These are phyloP conservation scores for Pagrus major DNA, from an alignment of 2,113 vertebrate species.

Conservation along the genomic window DNA sequence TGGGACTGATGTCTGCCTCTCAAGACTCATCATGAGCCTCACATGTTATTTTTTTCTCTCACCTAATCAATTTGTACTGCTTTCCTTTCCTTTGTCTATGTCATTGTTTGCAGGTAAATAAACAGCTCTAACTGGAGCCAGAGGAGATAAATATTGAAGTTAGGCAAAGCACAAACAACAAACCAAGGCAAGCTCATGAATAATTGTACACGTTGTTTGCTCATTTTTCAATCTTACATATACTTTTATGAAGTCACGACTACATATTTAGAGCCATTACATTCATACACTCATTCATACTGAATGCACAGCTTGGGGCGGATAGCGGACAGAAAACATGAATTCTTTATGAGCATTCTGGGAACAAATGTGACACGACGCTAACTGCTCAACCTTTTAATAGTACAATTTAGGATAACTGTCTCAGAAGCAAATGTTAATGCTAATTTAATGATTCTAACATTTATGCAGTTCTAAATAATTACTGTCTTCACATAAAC, in stretches of 20 bases:
- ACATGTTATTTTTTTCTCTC: neutral
- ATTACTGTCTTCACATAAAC: too few relatives aligned
- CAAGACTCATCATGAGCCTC: neutral
- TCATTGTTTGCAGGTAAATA: neutral
- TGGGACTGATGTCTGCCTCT: slow-evolving; percentile 19
- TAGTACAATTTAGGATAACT: neutral
- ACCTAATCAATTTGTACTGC: neutral
- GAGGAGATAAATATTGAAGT: too few relatives aligned
- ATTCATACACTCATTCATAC: slow-evolving; percentile 20
- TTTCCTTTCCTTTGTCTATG: neutral
- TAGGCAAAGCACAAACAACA: neutral
- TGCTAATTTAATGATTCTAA: neutral
- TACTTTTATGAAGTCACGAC: slow-evolving; percentile 38
- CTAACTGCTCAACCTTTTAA: neutral
- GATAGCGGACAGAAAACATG: slow-evolving; percentile 3
- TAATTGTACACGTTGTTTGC: slow-evolving; percentile 11
- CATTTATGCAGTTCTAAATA: too few relatives aligned
- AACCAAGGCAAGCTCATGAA: slow-evolving; percentile 24
- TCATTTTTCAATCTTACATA: slow-evolving; percentile 42
- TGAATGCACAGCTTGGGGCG: slow-evolving; percentile 24
- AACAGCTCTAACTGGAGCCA: neutral
- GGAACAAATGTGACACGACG: neutral
- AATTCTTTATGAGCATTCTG: slow-evolving; percentile 40
- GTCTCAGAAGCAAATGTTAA: neutral
- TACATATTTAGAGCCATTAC: slow-evolving; percentile 21